Evolutionary conservation across 2,888 invertebrate species (phyloP).

Genomic region (Philhelius pedissequus): DNA sequence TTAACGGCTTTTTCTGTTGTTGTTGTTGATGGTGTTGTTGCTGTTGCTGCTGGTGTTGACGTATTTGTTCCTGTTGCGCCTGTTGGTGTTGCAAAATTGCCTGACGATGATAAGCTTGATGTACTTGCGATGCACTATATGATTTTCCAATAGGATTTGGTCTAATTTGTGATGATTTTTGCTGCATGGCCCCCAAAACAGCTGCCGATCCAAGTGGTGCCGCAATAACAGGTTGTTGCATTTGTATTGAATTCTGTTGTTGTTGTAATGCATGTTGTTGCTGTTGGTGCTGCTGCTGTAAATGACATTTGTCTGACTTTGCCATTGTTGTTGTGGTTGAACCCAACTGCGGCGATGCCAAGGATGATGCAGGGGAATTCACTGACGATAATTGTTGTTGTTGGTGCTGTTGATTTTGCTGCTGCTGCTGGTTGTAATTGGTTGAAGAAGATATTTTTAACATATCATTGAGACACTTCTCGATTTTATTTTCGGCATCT

Average conservation of each 20-base stretch:
- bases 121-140: constrained; percentile 77
- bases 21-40: constrained; percentile 69
- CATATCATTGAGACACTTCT: constrained; percentile 78
- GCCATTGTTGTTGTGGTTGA: constrained; percentile 40
- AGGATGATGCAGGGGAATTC: constrained; percentile 53
- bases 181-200: constrained; percentile 52
- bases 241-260: constrained; percentile 69
- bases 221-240: constrained; percentile 65
- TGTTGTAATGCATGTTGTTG: constrained; percentile 58
- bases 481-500: constrained; percentile 78
- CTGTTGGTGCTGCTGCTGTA: constrained; percentile 61
- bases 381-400: constrained; percentile 66
- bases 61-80: constrained; percentile 68
- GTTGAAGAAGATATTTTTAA: constrained; percentile 74
- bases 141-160: constrained; percentile 75
- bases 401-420: constrained; percentile 33
- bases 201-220: constrained; percentile 56
- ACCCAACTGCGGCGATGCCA: constrained; percentile 50
- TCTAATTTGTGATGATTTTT: constrained; percentile 55
- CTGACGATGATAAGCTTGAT: constrained; percentile 74
- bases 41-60: constrained; percentile 67
- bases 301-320: constrained; percentile 65
- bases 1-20: constrained; percentile 75
- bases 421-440: constrained; percentile 54
- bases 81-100: constrained; percentile 73